A percentile compares a stretch with the other conserved stretches of the same genome.
Evolutionary conservation across 2,113 vertebrate genomes (phyloP).

Genomic region (Dendropsophus ebraccatus): DNA sequence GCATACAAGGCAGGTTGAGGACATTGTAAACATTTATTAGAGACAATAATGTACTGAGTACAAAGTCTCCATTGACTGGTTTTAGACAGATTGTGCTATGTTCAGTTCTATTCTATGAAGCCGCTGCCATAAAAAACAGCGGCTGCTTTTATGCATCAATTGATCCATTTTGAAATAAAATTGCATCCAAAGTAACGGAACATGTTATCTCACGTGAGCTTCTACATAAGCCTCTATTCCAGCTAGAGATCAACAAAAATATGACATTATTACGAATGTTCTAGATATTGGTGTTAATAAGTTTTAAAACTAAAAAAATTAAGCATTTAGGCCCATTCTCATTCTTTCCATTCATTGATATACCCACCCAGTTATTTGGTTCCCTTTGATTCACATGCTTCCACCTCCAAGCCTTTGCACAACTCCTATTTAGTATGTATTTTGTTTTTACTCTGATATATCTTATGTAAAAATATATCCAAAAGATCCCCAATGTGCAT

Average conservation of each 20-base stretch:
- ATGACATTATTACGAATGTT: not conserved
- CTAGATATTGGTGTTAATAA: no score
- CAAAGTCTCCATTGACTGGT: conserved; percentile 31
- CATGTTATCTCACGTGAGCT: not conserved
- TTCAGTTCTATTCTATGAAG: conserved; percentile 7
- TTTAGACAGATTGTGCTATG: conserved; percentile 31
- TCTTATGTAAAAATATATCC: no score
- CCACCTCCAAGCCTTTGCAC: no score
- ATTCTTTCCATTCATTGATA: not conserved
- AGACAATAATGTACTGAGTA: conserved; percentile 33
- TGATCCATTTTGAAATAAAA: conserved; percentile 48
- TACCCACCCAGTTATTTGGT: not conserved
- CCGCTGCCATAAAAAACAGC: conserved; percentile 16
- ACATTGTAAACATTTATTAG: conserved; percentile 52
- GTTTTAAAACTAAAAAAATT: no score
- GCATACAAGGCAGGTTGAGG: conserved; percentile 25
- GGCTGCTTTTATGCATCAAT: conserved; percentile 38
- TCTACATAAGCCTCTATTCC: not conserved
- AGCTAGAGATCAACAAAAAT: not conserved
- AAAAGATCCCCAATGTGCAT: no score
- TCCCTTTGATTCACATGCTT: not conserved
- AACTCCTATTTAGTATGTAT: no score
- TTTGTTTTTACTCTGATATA: no score
- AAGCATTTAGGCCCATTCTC: no score
- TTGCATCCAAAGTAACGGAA: not conserved